These are phyloP conservation scores for Scleropages formosus DNA, from an alignment of 2,797 vertebrate genomes.

Conservation along the genomic window DNA sequence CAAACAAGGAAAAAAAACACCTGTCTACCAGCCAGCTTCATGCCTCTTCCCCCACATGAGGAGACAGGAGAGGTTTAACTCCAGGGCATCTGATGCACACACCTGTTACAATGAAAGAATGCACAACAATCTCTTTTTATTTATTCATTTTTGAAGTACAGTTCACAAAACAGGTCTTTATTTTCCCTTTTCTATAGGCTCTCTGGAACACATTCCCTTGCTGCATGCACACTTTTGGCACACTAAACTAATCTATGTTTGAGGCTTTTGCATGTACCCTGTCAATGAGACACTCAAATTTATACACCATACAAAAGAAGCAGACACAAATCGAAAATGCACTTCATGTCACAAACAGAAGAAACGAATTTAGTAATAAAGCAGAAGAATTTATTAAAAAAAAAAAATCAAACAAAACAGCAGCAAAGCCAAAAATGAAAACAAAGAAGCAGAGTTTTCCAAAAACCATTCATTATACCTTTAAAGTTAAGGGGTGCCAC, in stretches of 20 bases:
- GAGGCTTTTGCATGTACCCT: slow-evolving; percentile 10
- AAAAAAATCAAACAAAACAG: slow-evolving; percentile 8
- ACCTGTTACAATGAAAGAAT: slow-evolving; percentile 51
- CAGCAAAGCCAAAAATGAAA: slow-evolving; percentile 32
- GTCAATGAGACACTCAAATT: slow-evolving; percentile 24
- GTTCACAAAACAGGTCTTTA: slow-evolving; percentile 23
- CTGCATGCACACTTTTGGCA: not conserved
- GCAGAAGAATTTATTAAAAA: too few relatives aligned
- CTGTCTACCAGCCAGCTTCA: slow-evolving; percentile 80
- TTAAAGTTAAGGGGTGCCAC: too few relatives aligned
- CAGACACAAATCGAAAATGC: not conserved
- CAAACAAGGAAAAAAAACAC: slow-evolving; percentile 42
- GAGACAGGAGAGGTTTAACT: slow-evolving; percentile 80
- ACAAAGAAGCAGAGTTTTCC: slow-evolving; percentile 27
- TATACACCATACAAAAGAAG: slow-evolving; percentile 25
- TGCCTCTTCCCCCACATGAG: slow-evolving; percentile 78
- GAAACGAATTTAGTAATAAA: too few relatives aligned
- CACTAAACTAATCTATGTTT: slow-evolving; percentile 13
- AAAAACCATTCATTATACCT: slow-evolving; percentile 8
- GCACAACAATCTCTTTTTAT: slow-evolving; percentile 18
- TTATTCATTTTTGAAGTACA: slow-evolving; percentile 33
- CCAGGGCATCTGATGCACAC: slow-evolving; percentile 76
- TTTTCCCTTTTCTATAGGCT: not conserved
- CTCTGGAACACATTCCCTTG: not conserved
- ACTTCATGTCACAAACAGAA: too few relatives aligned